A percentile compares a stretch with the other conserved stretches of the same genome.
Evolutionary conservation across 1,140 invertebrate species (phyloP).

Genomic region (Drosophila lacteicornis): DNA sequence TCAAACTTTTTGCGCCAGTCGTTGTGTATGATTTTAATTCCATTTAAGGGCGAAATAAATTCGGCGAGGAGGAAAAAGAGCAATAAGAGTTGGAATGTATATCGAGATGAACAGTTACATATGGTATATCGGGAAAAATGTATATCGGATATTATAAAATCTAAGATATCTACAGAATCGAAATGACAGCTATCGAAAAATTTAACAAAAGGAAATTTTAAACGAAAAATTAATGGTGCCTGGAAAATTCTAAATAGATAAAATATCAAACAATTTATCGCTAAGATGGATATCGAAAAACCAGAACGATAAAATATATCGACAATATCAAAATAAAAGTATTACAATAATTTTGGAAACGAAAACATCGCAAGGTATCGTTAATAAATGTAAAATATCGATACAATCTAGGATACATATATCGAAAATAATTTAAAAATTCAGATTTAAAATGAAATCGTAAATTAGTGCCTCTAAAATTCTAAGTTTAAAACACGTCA

Average conservation of each 20-base stretch:
- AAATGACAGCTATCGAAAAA: not conserved
- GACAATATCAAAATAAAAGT: no score
- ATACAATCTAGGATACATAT: no score
- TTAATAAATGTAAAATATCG: not conserved
- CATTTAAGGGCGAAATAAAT: slow-evolving; percentile 68
- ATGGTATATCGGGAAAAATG: not conserved
- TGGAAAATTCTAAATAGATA: no score
- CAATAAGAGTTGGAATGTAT: slow-evolving; percentile 1
- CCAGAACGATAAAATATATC: not conserved
- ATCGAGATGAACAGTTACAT: not conserved
- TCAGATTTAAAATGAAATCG: no score
- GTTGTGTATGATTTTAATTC: slow-evolving; percentile 76
- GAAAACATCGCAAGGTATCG: no score
- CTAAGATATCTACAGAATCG: not conserved
- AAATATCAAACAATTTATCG: not conserved
- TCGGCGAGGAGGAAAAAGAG: slow-evolving; percentile 2
- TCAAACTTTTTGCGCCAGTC: slow-evolving; percentile 70
- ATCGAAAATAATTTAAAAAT: not conserved
- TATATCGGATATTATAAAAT: no score
- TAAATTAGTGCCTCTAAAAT: not conserved
- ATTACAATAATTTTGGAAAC: not conserved
- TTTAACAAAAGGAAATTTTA: not conserved
- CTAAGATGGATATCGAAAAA: not conserved
- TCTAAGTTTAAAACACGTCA: no score
- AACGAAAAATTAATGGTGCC: not conserved